Base-by-base conservation (phyloP, 2,113 vertebrate species). In the Enhydra lutris region DNA sequence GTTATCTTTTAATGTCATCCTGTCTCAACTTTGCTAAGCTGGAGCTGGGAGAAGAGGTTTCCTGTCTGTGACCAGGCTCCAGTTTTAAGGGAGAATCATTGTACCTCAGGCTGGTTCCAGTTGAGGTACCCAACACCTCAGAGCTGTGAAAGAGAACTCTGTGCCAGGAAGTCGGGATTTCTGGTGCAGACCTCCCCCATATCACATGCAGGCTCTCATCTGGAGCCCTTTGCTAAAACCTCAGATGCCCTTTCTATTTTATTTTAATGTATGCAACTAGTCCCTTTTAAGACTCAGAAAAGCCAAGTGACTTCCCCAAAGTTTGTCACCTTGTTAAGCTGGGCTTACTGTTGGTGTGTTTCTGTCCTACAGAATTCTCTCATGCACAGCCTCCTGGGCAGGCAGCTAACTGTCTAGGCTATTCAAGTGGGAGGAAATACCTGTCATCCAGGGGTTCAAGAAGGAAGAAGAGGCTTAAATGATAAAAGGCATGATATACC, bases 221-320 rank as follows among this genome's bases (percentile, higher is more conserved):
- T 67, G 69, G 67, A 89, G 71, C 21, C n/a, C 74, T 94, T 61
- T 89, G 55, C 76, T 80, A 36, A 76, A 80, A 84, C 18, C 34
- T 89, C 55, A 52, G 21, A 45, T 6, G 0, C 36, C 26, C 21
- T 71, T 83, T 69, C 78, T 74, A 9, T 39, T 86, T 97, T 85
- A 65, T 80, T 97, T 95, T 85, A 89, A 81, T 82, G 80, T 61
- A 31, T 15, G 3, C 17, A 29, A 18, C 73, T n/a, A 50, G 31
- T 78, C 42, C 34, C 80, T 89, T 92, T 82, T n/a, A 96, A 79
- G 36, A 90, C 47, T 86, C 47, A 76, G 83, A 69, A 76, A 50
- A 47, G 31, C 21, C 45, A 59, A 89, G 74, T 52, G 69, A 71
- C 23, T 92, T 97, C 45, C n/a, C 97, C 90, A 74, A 63, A 95